phyloP scores from a whole-genome alignment of 2,113 vertebrate species.

The Hyperopisus bebe region DNA sequence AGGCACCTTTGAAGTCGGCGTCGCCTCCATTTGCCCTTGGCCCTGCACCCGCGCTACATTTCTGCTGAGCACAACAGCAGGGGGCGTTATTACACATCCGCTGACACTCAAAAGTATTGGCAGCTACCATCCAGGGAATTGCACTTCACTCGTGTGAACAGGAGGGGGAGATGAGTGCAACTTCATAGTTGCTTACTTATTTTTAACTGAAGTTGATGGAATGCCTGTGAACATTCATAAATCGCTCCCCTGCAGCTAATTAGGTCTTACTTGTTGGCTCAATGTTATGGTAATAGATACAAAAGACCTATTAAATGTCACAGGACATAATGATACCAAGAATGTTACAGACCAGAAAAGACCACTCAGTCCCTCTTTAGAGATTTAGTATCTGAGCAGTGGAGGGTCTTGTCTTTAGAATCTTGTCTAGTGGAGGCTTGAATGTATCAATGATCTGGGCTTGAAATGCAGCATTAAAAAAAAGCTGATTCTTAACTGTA shows the following conservation, averaged over 20 bases:
- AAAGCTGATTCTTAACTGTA: neutral
- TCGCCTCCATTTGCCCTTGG: neutral
- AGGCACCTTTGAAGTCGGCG: neutral
- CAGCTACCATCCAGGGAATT: neutral
- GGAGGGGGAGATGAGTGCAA: neutral
- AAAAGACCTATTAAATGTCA: neutral
- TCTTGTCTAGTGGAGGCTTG: neutral
- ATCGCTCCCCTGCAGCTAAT: neutral
- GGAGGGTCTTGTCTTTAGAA: neutral
- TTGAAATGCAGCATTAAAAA: neutral
- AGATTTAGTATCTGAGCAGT: neutral
- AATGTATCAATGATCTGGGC: neutral
- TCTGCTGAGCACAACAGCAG: no score
- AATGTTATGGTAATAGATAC: neutral
- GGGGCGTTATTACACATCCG: neutral
- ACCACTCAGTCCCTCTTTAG: neutral
- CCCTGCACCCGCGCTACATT: neutral
- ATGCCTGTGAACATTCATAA: neutral
- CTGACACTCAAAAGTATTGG: conserved; percentile 8
- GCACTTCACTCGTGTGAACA: neutral
- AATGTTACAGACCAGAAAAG: neutral
- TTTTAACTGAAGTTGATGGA: neutral
- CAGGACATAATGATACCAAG: neutral
- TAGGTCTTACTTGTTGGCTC: neutral
- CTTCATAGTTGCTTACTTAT: neutral